phyloP scores from a whole-genome alignment of 2,797 vertebrate species.

The Ctenopoma multispine region DNA sequence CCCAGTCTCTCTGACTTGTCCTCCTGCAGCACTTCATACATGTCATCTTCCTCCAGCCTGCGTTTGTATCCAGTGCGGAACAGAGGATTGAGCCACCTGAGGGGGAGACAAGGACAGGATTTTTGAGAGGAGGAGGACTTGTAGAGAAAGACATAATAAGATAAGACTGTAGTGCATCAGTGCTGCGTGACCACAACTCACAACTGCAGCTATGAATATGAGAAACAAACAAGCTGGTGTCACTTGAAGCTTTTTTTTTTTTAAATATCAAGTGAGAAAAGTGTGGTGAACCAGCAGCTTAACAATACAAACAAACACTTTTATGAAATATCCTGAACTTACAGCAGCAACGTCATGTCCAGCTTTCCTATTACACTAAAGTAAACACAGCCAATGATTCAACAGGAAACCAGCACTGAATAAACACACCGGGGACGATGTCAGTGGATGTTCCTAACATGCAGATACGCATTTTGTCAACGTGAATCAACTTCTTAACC shows the following conservation, averaged over 20 bases:
- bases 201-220: neutral
- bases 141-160: neutral
- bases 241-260: too few relatives aligned
- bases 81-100: slow-evolving; percentile 92
- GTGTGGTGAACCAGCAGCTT: neutral
- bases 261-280: neutral
- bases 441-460: neutral
- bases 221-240: too few relatives aligned
- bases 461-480: neutral
- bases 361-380: neutral
- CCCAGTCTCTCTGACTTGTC: slow-evolving; percentile 67
- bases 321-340: too few relatives aligned
- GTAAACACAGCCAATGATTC: neutral
- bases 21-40: slow-evolving; percentile 87
- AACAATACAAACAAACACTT: too few relatives aligned
- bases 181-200: too few relatives aligned
- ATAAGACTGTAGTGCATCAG: neutral
- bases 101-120: neutral
- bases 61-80: slow-evolving; percentile 88
- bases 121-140: neutral
- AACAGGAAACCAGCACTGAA: slow-evolving; percentile 1
- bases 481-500: neutral
- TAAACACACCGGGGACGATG: neutral
- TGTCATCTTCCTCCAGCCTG: slow-evolving; percentile 90
- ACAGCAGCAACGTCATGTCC: neutral